Evolutionary conservation across 1,140 invertebrate genomes (phyloP).

Genomic region (Cardiocondyla obscurior): DNA sequence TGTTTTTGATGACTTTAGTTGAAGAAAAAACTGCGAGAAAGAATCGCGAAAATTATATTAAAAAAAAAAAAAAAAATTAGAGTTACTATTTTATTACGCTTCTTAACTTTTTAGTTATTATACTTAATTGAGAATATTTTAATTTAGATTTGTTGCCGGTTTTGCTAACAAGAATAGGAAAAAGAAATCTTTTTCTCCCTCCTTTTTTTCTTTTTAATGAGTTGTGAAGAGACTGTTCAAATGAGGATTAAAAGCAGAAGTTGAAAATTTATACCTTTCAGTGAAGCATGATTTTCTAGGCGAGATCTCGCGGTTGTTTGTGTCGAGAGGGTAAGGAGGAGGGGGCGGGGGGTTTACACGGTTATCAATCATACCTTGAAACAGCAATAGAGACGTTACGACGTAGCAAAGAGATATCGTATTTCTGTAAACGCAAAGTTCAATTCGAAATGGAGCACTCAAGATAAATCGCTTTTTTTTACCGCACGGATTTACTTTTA

Average conservation of each 20-base stretch:
- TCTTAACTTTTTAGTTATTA: not conserved
- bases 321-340: constrained; percentile 5
- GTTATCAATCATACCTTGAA: constrained; percentile 21
- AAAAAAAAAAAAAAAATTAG: not conserved
- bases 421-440: constrained; percentile 42
- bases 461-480: constrained; percentile 16
- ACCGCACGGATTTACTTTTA: not conserved
- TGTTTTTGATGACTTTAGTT: not conserved
- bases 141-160: not conserved
- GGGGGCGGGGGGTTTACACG: too few relatives aligned
- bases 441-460: constrained; percentile 14
- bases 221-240: not conserved
- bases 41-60: not conserved
- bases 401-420: constrained; percentile 22
- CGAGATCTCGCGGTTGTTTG: constrained; percentile 17
- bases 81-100: not conserved
- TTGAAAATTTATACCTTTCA: constrained; percentile 1
- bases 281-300: not conserved
- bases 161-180: not conserved
- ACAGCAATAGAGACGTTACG: constrained; percentile 41
- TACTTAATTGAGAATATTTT: not conserved
- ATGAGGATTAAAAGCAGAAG: not conserved
- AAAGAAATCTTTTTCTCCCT: not conserved
- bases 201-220: not conserved
- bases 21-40: not conserved